A percentile compares a stretch with the other conserved stretches of the same genome.
phyloP scores from a whole-genome alignment of 2,113 vertebrate genomes.

The Silurus meridionalis region DNA sequence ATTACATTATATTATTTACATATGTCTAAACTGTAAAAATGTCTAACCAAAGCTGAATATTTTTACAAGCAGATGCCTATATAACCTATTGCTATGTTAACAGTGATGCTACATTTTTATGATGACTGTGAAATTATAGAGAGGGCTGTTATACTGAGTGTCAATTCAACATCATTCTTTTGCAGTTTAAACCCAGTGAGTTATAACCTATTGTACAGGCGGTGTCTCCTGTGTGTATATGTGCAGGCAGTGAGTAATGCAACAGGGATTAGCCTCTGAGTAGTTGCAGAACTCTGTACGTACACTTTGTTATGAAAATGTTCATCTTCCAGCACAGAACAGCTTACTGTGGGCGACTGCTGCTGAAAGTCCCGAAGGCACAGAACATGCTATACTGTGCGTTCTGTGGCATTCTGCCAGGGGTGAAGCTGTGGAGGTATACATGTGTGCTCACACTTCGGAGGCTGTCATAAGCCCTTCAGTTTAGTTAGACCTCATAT shows the following conservation, averaged over 20 bases:
- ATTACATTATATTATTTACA: background rate
- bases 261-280: background rate
- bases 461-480: background rate
- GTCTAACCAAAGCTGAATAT: background rate
- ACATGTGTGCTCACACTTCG: background rate
- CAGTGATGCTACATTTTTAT: background rate
- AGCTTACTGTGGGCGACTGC: constrained; percentile 3
- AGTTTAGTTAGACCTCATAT: background rate
- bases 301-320: constrained; percentile 26
- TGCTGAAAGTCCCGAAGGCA: background rate
- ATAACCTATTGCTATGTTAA: background rate
- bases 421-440: background rate
- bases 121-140: background rate
- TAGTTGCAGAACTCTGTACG: constrained; percentile 24
- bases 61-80: background rate
- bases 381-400: background rate
- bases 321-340: background rate
- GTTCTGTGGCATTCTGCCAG: constrained; percentile 1
- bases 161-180: background rate
- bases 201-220: background rate
- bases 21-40: background rate
- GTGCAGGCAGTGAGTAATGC: constrained; percentile 7
- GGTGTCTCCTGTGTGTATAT: background rate
- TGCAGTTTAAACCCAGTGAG: background rate
- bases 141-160: background rate